Evolutionary conservation across 1,140 invertebrate genomes (phyloP), one percentile per base, ranked within the genome.

Genomic region (Sminthurides bifidus): DNA sequence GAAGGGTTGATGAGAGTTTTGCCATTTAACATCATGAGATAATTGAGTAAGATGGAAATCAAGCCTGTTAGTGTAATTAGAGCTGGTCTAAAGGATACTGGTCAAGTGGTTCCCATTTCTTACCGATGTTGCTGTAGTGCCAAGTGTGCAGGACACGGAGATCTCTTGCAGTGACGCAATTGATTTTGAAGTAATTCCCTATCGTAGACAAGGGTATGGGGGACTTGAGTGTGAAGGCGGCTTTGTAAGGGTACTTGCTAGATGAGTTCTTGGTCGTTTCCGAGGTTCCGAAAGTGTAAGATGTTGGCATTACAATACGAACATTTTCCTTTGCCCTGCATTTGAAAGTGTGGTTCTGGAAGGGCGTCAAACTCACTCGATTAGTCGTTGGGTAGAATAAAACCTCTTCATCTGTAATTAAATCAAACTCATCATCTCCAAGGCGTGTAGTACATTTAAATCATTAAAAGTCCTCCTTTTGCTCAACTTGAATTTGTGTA

Each of bases 111-210:
- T n/a, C n/a, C n/a, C n/a, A n/a, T n/a, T n/a, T 46, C 40, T 14
- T 40, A 61, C 60, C 60, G 35, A 64, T 51, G 17, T 54, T 56
- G 12, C 52, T 55, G 33, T 40, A 61, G 49, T 65, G 60, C 63
- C 63, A 65, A 4, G 52, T 35, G 37, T 65, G 63, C 5, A 65
- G 43, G 27, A 65, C 27, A 30, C 59, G 40, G 26, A 23, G 19
- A 14, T 46, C 52, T 43, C 44, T 37, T 30, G 43, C 50, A 2
- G 53, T 43, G 6, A 59, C 19, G 29, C 63, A 65, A 46, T 65
- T 56, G 17, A 65, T 61, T 55, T 61, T 61, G 27, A 61, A 59
- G 46, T 65, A 65, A 41, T 59, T 65, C 27, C 46, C 27, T 15
- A 56, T 26, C 14, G 59, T 38, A 6, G 24, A 48, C 2, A 65